Evolutionary conservation across 2,797 vertebrate genomes (phyloP), one percentile per base, ranked within the genome.

Genomic region (Argyrosomus regius): DNA sequence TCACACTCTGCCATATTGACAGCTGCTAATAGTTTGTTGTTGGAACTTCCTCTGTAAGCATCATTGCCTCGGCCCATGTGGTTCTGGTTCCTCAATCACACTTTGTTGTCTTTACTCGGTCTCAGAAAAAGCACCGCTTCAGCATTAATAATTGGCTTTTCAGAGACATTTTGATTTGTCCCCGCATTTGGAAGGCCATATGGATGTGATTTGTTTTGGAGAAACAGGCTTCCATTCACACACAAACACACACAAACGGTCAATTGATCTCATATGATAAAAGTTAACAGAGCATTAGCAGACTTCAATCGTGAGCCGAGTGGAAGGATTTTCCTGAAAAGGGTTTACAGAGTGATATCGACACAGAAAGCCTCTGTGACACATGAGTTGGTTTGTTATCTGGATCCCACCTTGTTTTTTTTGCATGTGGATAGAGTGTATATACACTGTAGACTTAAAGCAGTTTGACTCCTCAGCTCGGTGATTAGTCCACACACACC

Each of bases 401-500:
- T 68, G 65, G 41, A 72, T 72, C 41, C 35, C 65, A 52, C 63
- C 31, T 66, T 73, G 60, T 79, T 66, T 82, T 67, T 18, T 57
- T 82, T 78, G 56, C 61, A 43, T 75, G 57, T 75, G 48, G 58
- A 80, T 65, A n/a, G 61, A 71, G 75, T 18, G 56, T 76, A 83
- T 79, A 48, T 65, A 78, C 54, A 59, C 18, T 59, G 41, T 45
- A 43, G 83, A 87, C 75, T 69, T 73, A 75, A 80, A 78, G 74
- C 82, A 78, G 85, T 89, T 86, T 85, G 92, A 91, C 90, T 93
- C 80, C 76, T 77, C 81, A 82, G 90, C 87, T 91, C 89, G 82
- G 93, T 92, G 93, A 95, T 96, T 93, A 95, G 92, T 89, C 83
- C 87, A 87, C 89, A 91, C 90, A 89, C 86, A 87, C 81, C 84